Conservation (phyloP, 2,797 vertebrate species). For the Sebastiscus albofasciatus region DNA sequence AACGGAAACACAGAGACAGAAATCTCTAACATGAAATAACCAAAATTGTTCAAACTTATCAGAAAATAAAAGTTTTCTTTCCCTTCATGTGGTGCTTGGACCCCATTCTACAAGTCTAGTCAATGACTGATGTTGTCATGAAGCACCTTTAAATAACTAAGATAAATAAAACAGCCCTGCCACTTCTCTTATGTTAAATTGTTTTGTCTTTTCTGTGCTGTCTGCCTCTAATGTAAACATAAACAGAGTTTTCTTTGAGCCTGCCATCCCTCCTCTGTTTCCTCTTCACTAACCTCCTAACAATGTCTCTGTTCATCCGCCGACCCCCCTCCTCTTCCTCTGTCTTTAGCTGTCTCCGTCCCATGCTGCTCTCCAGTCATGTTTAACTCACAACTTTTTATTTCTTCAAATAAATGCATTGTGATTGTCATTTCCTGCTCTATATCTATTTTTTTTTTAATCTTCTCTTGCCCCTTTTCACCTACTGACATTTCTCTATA, state of each 20-base stretch:
- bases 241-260: slow-evolving; percentile 53
- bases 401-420: slow-evolving; percentile 22
- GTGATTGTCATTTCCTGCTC: slow-evolving; percentile 27
- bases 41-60: background rate
- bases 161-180: slow-evolving; percentile 7
- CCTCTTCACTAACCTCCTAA: slow-evolving; percentile 70
- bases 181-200: slow-evolving; percentile 20
- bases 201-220: slow-evolving; percentile 29
- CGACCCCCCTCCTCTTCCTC: slow-evolving; percentile 17
- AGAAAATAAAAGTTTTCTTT: background rate
- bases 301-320: slow-evolving; percentile 65
- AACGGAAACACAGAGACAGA: background rate
- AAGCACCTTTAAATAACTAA: slow-evolving; percentile 9
- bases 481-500: background rate
- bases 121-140: background rate
- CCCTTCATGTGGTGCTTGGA: background rate
- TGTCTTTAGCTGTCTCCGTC: slow-evolving; percentile 45
- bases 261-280: slow-evolving; percentile 63
- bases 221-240: slow-evolving; percentile 58
- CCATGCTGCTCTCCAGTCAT: slow-evolving; percentile 39
- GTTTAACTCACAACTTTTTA: slow-evolving; percentile 33
- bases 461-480: slow-evolving; percentile 2
- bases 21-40: background rate
- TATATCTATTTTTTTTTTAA: background rate
- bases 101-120: background rate